These are phyloP conservation scores for Bibio marci DNA, from an alignment of 2,888 invertebrate genomes.

Conservation along the genomic window DNA sequence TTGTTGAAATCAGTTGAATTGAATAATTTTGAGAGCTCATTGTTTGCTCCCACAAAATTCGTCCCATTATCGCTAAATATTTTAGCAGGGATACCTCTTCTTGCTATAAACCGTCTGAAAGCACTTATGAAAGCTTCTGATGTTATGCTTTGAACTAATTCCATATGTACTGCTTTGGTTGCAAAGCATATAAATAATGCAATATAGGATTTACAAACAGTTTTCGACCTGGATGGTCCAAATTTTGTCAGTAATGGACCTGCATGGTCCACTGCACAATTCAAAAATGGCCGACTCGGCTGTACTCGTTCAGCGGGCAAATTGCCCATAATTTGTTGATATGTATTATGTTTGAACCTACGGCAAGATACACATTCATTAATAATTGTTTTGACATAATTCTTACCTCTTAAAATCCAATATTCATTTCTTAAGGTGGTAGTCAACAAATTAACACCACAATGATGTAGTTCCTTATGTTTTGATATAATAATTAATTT, in stretches of 20 bases:
- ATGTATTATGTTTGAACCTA: neutral
- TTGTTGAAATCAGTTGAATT: too few species aligned
- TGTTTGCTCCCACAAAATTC: constrained; percentile 16
- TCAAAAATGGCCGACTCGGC: constrained; percentile 9
- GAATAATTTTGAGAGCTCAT: too few species aligned
- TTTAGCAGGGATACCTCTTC: constrained; percentile 13
- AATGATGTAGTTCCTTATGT: constrained; percentile 9
- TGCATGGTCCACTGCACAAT: constrained; percentile 11
- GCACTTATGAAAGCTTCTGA: constrained; percentile 15
- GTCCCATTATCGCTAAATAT: constrained; percentile 17
- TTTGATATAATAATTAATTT: neutral
- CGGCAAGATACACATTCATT: constrained; percentile 9
- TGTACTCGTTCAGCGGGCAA: constrained; percentile 10
- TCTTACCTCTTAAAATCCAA: constrained; percentile 11
- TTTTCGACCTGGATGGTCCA: constrained; percentile 8
- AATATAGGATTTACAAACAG: constrained; percentile 13
- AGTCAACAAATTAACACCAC: constrained; percentile 10
- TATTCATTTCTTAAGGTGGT: constrained; percentile 9
- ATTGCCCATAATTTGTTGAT: constrained; percentile 14
- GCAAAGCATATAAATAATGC: constrained; percentile 14
- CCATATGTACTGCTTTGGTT: constrained; percentile 10
- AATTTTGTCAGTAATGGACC: constrained; percentile 10
- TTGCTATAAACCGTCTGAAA: constrained; percentile 13
- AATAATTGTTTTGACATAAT: constrained; percentile 5
- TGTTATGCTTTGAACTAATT: constrained; percentile 8